Percentiles rank a stretch among this genome's conserved stretches.
Evolutionary conservation across 2,888 invertebrate genomes (phyloP).

Genomic region (Orchesellides sinensis): DNA sequence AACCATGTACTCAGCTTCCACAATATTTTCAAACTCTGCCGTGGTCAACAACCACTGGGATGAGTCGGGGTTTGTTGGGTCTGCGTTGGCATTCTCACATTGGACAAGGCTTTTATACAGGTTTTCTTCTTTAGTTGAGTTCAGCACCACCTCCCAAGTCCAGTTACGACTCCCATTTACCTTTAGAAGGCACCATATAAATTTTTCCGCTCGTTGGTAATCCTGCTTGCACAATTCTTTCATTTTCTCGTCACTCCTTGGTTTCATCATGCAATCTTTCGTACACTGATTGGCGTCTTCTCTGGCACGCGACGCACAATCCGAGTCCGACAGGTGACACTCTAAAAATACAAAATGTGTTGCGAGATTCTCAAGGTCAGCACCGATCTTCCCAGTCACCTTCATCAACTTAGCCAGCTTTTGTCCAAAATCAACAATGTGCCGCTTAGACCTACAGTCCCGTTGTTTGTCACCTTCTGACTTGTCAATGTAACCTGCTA

Average conservation of each 20-base stretch:
- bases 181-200: conserved; percentile 1
- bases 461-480: not conserved
- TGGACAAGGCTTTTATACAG: not conserved
- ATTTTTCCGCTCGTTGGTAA: not conserved
- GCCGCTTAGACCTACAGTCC: conserved; percentile 13
- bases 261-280: not conserved
- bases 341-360: not conserved
- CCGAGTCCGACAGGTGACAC: not conserved
- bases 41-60: no score
- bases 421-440: not conserved
- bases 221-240: not conserved
- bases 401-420: not conserved
- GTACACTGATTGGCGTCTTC: not conserved
- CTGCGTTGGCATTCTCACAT: not conserved
- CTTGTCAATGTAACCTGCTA: not conserved
- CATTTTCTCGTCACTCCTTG: not conserved
- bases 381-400: not conserved
- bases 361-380: not conserved
- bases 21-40: not conserved
- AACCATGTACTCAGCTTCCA: not conserved
- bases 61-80: no score
- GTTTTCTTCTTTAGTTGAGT: not conserved
- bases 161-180: not conserved
- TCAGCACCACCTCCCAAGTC: not conserved
- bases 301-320: not conserved